A percentile compares a stretch with the other conserved stretches of the same genome.
Evolutionary conservation across 2,797 vertebrate genomes (phyloP).

Genomic region (Podargus strigoides): DNA sequence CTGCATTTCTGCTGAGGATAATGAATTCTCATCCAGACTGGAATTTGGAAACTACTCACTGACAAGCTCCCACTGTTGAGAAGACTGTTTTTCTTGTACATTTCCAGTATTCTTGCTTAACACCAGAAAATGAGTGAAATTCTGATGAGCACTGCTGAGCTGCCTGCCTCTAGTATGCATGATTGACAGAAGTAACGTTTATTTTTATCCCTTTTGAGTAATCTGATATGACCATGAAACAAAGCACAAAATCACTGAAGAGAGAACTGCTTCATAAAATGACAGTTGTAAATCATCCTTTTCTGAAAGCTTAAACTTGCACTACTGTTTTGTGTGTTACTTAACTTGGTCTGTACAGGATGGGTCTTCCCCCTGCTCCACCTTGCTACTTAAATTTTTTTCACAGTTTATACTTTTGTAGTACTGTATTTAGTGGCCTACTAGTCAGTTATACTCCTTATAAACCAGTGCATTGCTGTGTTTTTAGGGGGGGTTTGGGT

Average conservation of each 20-base stretch:
- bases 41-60: background rate
- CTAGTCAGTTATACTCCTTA: background rate
- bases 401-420: background rate
- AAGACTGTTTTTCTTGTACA: background rate
- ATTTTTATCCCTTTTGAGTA: slow-evolving; percentile 25
- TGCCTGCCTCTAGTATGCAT: background rate
- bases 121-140: background rate
- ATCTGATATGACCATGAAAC: background rate
- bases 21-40: background rate
- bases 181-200: background rate
- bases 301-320: background rate
- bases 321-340: background rate
- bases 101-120: background rate
- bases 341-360: background rate
- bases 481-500: background rate
- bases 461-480: background rate
- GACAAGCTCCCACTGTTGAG: background rate
- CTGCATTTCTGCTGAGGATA: background rate
- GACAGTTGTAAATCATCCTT: background rate
- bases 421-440: background rate
- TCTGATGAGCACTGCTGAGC: background rate
- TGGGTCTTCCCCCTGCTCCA: background rate
- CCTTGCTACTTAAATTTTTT: background rate
- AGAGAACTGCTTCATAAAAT: background rate
- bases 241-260: background rate